Conservation (phyloP, 2,797 vertebrate species). For the Iguana delicatissima region DNA sequence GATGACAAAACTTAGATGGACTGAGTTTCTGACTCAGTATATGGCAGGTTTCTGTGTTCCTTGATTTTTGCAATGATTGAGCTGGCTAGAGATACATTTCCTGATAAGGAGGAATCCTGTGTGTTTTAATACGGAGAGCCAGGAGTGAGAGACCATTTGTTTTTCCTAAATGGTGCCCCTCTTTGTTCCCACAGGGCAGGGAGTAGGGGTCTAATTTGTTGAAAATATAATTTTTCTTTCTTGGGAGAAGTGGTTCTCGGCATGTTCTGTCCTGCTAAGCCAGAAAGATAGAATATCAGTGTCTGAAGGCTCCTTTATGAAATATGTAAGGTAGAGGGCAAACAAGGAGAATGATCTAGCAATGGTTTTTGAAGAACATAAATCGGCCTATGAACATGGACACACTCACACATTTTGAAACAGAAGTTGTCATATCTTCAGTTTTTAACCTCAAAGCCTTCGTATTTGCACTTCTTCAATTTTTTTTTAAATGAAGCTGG, state of each 20-base stretch:
- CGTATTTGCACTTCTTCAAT: no score
- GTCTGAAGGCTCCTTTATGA: neutral
- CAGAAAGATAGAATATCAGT: neutral
- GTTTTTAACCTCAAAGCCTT: neutral
- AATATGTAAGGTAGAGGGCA: neutral
- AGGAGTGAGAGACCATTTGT: neutral
- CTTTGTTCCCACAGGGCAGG: neutral
- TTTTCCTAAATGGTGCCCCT: neutral
- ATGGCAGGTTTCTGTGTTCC: neutral
- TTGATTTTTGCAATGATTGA: neutral
- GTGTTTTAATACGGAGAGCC: neutral
- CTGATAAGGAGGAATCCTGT: neutral
- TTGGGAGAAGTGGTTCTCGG: neutral
- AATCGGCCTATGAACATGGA: neutral
- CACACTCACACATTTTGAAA: neutral
- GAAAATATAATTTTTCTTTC: neutral
- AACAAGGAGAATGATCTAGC: neutral
- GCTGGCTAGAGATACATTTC: neutral
- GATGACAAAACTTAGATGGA: neutral
- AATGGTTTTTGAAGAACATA: neutral
- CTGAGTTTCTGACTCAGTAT: neutral
- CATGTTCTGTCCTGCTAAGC: neutral
- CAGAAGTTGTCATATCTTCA: neutral
- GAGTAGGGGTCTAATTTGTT: neutral
- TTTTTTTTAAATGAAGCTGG: no score